These are phyloP conservation scores for Dasyprocta punctata DNA, from an alignment of 2,113 vertebrate genomes.

Conservation along the genomic window DNA sequence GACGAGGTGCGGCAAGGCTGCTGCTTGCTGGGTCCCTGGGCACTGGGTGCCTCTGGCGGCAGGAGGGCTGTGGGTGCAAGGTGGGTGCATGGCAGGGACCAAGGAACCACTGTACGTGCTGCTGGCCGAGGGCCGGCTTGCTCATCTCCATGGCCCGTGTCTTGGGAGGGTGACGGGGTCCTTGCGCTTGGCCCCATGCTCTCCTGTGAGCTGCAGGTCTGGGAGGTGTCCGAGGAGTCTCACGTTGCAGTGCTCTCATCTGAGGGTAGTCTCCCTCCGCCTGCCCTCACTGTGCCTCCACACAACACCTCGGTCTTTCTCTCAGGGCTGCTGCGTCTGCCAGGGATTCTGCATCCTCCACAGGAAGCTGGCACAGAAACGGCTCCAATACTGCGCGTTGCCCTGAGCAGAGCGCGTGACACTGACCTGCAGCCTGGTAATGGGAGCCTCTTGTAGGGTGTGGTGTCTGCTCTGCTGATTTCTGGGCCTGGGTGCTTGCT, in stretches of 20 bases:
- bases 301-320: neutral
- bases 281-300: neutral
- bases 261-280: neutral
- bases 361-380: neutral
- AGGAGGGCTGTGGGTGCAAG: neutral
- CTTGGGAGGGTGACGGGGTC: neutral
- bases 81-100: too few species aligned
- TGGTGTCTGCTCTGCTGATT: neutral
- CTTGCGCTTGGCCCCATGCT: neutral
- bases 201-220: neutral
- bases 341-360: neutral
- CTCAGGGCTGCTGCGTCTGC: neutral
- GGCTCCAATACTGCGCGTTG: neutral
- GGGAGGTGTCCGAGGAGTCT: neutral
- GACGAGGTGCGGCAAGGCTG: neutral
- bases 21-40: neutral
- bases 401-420: neutral
- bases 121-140: neutral
- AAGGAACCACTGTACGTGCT: neutral
- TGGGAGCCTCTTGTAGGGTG: neutral
- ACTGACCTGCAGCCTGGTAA: neutral
- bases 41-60: neutral
- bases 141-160: neutral
- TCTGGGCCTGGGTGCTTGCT: neutral
- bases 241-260: neutral